These are phyloP conservation scores for Casuarius casuarius DNA, from an alignment of 2,113 vertebrate species.

Conservation along the genomic window DNA sequence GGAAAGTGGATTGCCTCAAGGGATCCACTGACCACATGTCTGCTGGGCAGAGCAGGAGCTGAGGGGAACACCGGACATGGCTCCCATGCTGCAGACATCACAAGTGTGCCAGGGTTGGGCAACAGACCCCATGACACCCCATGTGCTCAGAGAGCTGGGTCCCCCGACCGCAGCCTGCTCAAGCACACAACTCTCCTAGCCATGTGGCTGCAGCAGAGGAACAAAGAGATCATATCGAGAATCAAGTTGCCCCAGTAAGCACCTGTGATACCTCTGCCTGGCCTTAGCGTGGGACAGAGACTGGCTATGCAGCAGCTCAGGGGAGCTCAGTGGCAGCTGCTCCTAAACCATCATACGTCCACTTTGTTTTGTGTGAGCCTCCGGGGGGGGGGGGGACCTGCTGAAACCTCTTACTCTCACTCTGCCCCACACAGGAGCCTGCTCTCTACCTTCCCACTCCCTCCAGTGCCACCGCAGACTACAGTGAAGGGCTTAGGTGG, in stretches of 20 bases:
- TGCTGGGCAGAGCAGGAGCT: neutral
- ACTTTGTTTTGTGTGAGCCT: neutral
- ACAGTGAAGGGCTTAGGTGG: neutral
- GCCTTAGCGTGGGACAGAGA: neutral
- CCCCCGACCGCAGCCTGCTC: neutral
- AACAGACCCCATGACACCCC: neutral
- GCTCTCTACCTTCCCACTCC: neutral
- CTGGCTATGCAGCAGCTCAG: neutral
- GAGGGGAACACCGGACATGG: fast-evolving
- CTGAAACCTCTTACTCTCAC: fast-evolving
- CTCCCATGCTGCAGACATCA: neutral
- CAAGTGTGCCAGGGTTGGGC: neutral
- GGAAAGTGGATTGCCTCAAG: neutral
- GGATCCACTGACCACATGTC: neutral
- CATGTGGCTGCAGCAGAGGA: neutral
- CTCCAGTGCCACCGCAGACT: neutral
- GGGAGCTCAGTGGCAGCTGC: neutral
- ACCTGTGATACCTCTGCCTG: neutral
- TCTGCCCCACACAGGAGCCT: neutral
- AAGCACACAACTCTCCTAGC: neutral
- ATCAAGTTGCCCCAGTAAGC: neutral
- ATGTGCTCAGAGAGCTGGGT: neutral
- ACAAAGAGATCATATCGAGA: fast-evolving
- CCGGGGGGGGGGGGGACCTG: neutral
- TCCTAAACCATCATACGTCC: neutral